Percentiles rank a stretch among this genome's conserved stretches.
Conservation (phyloP, 2,113 vertebrate species). For the Gasterosteus aculeatus region DNA sequence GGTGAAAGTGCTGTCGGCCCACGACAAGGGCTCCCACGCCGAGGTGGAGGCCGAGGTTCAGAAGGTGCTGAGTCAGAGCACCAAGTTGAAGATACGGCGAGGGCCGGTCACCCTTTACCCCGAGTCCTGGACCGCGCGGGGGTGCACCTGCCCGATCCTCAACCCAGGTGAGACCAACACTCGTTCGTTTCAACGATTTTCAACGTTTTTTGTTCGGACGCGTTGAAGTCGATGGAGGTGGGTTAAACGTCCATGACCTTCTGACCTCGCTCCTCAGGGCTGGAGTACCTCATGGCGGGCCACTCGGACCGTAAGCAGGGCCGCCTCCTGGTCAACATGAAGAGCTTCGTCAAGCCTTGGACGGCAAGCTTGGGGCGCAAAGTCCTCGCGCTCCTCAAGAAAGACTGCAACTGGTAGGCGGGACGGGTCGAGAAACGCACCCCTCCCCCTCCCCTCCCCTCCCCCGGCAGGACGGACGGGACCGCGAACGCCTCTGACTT, state of each 20-base stretch:
- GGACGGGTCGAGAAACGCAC: too few relatives aligned
- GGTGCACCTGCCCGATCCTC: conserved; percentile 97
- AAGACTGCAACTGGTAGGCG: conserved; percentile 86
- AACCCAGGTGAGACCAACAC: conserved; percentile 87
- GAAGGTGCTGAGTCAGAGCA: conserved; percentile 91
- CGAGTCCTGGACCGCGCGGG: conserved; percentile 95
- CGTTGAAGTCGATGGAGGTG: neutral
- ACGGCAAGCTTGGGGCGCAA: conserved; percentile 90
- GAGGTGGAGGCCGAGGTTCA: conserved; percentile 97
- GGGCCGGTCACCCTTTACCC: conserved; percentile 90
- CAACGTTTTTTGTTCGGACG: neutral
- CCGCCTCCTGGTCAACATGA: conserved; percentile 94
- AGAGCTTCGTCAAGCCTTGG: conserved; percentile 97
- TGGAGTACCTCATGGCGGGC: conserved; percentile 94
- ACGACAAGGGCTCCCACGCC: conserved; percentile 96
- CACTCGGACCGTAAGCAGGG: conserved; percentile 88
- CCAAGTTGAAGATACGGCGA: conserved; percentile 88
- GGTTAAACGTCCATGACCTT: neutral
- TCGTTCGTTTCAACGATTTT: neutral
- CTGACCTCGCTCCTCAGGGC: conserved; percentile 74
- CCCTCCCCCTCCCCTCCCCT: too few relatives aligned
- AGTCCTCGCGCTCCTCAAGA: conserved; percentile 89
- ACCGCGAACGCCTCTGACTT: conserved; percentile 20
- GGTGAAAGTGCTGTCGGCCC: conserved; percentile 93
- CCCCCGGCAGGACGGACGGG: conserved; percentile 8